Evolutionary conservation across 2,797 vertebrate genomes (phyloP), one percentile per base, ranked within the genome.

Genomic region (Labeo calbasu): DNA sequence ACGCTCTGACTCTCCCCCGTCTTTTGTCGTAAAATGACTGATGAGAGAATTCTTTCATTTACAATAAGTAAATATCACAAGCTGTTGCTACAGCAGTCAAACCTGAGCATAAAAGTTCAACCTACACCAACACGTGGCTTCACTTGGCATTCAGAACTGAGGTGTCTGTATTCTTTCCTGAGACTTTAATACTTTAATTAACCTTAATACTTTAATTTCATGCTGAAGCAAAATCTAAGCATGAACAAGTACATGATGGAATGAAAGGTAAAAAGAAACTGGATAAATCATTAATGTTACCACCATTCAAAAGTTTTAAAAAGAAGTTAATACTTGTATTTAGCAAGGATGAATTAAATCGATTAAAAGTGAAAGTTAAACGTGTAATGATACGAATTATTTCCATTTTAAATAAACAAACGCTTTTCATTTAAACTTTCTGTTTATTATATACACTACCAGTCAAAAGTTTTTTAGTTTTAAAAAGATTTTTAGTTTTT

Each of bases 21-120:
- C 68, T 85, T 36, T 85, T 78, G 63, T 84, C 28, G 59, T 87
- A 86, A 83, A 84, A 80, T 69, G 84, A 81, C 79, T 79, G 66
- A 87, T 86, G 83, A 82, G 83, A 77, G 50, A 88, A 80, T 87
- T 86, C 78, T 80, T 86, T 72, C 80, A 85, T 85, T 88, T 89
- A 83, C 84, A 71, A 69, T 70, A 86, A 83, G 81, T 59, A 89
- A 90, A 90, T 85, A 88, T 90, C 71, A 76, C 88, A 81, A 82
- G 65, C 76, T 84, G 81, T 76, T 68, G 88, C 68, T 73, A 88
- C 68, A 77, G 73, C 76, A 76, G 77, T 84, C 70, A 68, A 46
- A 75, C 43, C 36, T 12, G 23, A 84, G 19, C 23, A 3, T 55
- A 81, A 72, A 84, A 79, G 70, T 50, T 46, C 13, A 75, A 19